phyloP scores from a whole-genome alignment of 2,888 invertebrate genomes.

The Philhelius pedissequus region DNA sequence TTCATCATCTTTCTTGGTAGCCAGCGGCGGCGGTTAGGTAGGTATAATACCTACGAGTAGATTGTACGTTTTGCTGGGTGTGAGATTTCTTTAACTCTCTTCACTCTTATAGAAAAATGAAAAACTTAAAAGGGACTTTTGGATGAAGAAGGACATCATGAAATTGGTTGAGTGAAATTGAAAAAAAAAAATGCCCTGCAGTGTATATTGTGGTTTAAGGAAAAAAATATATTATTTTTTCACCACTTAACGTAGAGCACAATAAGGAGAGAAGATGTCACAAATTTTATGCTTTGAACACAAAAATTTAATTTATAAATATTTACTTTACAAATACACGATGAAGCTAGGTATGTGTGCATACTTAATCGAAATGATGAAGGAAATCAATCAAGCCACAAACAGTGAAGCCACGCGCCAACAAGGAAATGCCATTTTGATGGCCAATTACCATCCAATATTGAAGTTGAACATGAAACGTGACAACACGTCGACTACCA shows the following conservation, averaged over 20 bases:
- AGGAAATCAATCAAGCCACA: not conserved
- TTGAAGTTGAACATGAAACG: conserved; percentile 14
- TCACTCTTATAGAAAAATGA: not conserved
- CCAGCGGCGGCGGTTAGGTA: conserved; percentile 21
- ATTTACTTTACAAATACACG: not conserved
- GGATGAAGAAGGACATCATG: conserved; percentile 28
- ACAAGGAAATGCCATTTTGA: conserved; percentile 53
- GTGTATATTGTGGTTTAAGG: conserved; percentile 44
- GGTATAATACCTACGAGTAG: too few relatives aligned
- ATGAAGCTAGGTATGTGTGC: too few relatives aligned
- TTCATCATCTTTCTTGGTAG: conserved; percentile 13
- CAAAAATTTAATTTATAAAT: conserved; percentile 41
- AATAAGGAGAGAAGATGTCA: not conserved
- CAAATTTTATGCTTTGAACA: conserved; percentile 46
- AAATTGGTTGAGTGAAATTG: conserved; percentile 51
- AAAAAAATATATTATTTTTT: conserved; percentile 5
- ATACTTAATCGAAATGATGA: not conserved
- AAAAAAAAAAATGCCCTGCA: conserved; percentile 61
- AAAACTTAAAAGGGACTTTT: conserved; percentile 13
- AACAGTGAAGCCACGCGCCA: conserved; percentile 5
- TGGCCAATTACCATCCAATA: conserved; percentile 42
- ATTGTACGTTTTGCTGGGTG: conserved; percentile 15
- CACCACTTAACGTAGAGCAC: not conserved
- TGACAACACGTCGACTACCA: conserved; percentile 30
- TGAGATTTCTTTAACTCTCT: conserved; percentile 58